Conservation (phyloP, 2,888 invertebrate species). For the Platycnemis pennipes region DNA sequence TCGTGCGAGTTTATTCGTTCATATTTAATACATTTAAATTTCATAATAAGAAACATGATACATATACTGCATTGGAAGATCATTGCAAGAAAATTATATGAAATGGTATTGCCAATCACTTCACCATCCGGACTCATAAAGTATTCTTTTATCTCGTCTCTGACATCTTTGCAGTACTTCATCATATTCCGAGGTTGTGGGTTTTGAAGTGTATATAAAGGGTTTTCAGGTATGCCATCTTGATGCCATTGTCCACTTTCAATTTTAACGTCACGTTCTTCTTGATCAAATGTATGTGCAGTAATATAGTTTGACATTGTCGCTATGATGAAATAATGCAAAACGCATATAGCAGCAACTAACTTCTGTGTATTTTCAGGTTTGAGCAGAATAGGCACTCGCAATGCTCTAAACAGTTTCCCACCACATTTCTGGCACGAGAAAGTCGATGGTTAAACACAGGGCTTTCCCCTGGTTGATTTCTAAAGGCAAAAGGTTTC, state of each 20-base stretch:
- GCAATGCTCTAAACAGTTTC: background rate
- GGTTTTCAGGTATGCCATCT: background rate
- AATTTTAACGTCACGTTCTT: background rate
- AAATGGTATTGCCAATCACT: background rate
- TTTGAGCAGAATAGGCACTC: background rate
- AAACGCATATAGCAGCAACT: background rate
- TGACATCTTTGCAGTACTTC: background rate
- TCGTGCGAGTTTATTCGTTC: too few species aligned
- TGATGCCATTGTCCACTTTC: background rate
- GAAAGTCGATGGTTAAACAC: background rate
- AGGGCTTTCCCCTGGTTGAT: too few species aligned
- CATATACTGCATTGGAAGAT: too few species aligned
- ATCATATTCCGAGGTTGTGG: background rate
- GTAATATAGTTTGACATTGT: background rate
- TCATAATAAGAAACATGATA: too few species aligned
- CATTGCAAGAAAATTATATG: too few species aligned
- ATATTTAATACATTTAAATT: too few species aligned
- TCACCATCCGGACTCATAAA: background rate
- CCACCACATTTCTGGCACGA: background rate
- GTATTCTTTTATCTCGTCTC: background rate
- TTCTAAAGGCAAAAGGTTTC: too few species aligned
- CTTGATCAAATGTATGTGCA: background rate
- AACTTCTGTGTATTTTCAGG: background rate
- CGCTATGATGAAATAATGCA: background rate
- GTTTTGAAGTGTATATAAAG: background rate